phyloP scores from a whole-genome alignment of 2,113 vertebrate genomes.

The Piprites chloris region DNA sequence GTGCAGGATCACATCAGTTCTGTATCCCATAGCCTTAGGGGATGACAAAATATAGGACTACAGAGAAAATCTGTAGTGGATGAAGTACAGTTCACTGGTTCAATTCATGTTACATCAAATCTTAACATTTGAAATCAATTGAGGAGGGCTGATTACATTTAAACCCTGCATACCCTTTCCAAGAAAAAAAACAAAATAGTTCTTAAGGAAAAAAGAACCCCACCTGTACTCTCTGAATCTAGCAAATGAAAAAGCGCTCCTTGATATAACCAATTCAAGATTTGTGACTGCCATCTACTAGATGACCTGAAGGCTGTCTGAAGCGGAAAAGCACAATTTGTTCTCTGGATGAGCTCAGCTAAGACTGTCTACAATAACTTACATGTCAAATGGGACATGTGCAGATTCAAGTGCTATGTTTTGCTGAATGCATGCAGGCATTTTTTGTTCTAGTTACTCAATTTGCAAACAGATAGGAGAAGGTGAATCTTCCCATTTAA shows the following conservation, averaged over 20 bases:
- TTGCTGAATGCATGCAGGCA: background rate
- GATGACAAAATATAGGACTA: background rate
- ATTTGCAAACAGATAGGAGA: background rate
- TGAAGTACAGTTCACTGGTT: background rate
- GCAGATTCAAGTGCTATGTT: background rate
- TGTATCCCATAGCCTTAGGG: background rate
- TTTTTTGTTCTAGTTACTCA: background rate
- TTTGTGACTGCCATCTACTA: background rate
- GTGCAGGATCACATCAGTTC: background rate
- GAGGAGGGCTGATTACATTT: background rate
- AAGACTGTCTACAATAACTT: background rate
- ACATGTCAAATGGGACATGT: background rate
- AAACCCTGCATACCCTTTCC: background rate
- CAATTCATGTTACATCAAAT: background rate
- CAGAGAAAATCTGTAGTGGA: background rate
- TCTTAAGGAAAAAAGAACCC: background rate
- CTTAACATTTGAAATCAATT: slow-evolving; percentile 12
- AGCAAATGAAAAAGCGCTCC: background rate
- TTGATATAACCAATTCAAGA: background rate
- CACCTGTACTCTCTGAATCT: background rate
- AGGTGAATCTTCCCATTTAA: background rate
- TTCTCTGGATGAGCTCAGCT: background rate
- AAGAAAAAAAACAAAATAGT: background rate
- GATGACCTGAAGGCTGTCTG: background rate
- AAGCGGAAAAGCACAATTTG: background rate